Conservation (phyloP, 2,113 vertebrate genomes). For the Lycocorax pyrrhopterus region DNA sequence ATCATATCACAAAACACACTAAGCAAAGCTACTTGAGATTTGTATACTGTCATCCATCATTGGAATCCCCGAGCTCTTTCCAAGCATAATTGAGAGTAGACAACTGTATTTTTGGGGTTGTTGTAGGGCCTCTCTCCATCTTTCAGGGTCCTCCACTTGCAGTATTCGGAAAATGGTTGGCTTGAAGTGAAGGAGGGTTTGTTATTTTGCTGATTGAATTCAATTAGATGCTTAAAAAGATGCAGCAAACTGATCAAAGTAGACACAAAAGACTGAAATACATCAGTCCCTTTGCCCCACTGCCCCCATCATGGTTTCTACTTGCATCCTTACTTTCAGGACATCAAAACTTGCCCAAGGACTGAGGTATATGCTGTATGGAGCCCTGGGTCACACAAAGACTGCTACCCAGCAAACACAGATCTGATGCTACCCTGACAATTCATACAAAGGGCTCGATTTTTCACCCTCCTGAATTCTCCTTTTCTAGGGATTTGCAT, state of each 20-base stretch:
- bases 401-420: background rate
- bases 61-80: background rate
- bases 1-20: conserved; percentile 39
- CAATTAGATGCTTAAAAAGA: background rate
- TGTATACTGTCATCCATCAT: conserved; percentile 16
- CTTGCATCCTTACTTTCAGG: background rate
- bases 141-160: background rate
- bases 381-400: background rate
- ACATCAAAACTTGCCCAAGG: background rate
- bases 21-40: conserved; percentile 37
- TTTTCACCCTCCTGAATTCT: background rate
- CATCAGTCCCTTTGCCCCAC: background rate
- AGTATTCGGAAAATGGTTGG: background rate
- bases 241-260: background rate
- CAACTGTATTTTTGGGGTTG: background rate
- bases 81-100: background rate
- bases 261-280: background rate
- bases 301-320: background rate
- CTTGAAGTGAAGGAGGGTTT: background rate
- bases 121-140: background rate
- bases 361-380: background rate
- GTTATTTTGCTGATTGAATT: background rate
- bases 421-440: background rate
- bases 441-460: background rate
- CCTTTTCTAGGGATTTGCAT: background rate